These are phyloP conservation scores for Bilobella aurantiaca DNA, from an alignment of 1,140 invertebrate species.

Conservation along the genomic window DNA sequence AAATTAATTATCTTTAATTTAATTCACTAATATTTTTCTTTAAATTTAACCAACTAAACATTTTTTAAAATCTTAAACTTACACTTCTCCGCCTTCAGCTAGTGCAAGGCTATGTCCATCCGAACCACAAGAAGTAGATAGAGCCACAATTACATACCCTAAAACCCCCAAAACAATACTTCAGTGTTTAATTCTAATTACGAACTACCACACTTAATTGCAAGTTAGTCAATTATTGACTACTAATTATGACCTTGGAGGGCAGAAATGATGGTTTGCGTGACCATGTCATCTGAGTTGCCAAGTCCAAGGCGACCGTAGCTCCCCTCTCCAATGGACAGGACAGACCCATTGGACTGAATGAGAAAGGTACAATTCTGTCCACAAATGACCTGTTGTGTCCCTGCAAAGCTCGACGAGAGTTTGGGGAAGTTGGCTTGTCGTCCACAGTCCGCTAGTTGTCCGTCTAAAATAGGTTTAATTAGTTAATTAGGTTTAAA, in stretches of 20 bases:
- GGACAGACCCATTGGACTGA: constrained; percentile 47
- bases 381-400: constrained; percentile 53
- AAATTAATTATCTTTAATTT: too few relatives aligned
- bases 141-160: constrained; percentile 54
- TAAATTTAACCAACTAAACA: constrained; percentile 30
- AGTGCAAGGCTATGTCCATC: constrained; percentile 53
- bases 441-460: too few relatives aligned
- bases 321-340: constrained; percentile 51
- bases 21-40: too few relatives aligned
- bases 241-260: constrained; percentile 47
- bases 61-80: constrained; percentile 45
- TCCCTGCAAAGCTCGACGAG: constrained; percentile 44
- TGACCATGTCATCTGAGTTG: constrained; percentile 48
- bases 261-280: constrained; percentile 52
- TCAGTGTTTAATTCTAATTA: background rate
- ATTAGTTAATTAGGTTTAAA: too few relatives aligned
- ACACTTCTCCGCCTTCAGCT: constrained; percentile 51
- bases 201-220: background rate
- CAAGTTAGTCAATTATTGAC: background rate
- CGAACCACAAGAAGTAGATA: constrained; percentile 52
- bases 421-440: constrained; percentile 40
- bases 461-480: too few relatives aligned
- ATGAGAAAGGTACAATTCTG: constrained; percentile 54
- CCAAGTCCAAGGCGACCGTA: constrained; percentile 46
- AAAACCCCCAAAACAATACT: constrained; percentile 17